Evolutionary conservation across 2,113 vertebrate species (phyloP).

Genomic region (Toxotes chatareus): DNA sequence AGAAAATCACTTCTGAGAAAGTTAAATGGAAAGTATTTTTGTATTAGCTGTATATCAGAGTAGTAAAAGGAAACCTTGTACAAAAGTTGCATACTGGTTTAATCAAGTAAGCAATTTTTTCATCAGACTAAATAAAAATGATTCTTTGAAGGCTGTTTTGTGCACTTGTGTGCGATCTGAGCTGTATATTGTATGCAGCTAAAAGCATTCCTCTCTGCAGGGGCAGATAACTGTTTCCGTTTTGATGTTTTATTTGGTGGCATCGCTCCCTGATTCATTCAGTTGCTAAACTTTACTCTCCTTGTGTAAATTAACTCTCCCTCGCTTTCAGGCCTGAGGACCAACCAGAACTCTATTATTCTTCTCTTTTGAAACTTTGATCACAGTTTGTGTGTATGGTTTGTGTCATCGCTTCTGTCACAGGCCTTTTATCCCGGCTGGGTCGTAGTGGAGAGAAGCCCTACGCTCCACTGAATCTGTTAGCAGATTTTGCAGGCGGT

Average conservation of each 20-base stretch:
- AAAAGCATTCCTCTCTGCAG: not conserved
- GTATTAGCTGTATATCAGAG: not conserved
- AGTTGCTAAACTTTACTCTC: not conserved
- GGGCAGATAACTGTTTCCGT: not conserved
- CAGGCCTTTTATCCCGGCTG: constrained; percentile 92
- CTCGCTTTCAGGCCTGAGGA: not conserved
- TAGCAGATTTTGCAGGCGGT: constrained; percentile 96
- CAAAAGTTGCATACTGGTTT: not conserved
- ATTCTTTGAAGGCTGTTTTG: not conserved
- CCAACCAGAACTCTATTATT: not conserved
- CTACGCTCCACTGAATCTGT: constrained; percentile 88
- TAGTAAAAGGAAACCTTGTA: not conserved
- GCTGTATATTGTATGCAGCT: no score
- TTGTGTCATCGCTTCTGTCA: not conserved
- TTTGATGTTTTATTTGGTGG: not conserved
- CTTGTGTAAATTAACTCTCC: not conserved
- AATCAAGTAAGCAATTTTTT: not conserved
- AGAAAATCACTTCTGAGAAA: not conserved
- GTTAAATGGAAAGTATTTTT: not conserved
- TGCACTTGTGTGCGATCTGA: not conserved
- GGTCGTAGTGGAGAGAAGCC: constrained; percentile 91
- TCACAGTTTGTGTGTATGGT: not conserved
- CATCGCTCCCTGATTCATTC: not conserved
- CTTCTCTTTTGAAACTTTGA: not conserved
- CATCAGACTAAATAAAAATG: not conserved